Percentiles rank a stretch among this genome's conserved stretches.
phyloP scores from a whole-genome alignment of 2,888 invertebrate genomes.

The Erebia ligea region DNA sequence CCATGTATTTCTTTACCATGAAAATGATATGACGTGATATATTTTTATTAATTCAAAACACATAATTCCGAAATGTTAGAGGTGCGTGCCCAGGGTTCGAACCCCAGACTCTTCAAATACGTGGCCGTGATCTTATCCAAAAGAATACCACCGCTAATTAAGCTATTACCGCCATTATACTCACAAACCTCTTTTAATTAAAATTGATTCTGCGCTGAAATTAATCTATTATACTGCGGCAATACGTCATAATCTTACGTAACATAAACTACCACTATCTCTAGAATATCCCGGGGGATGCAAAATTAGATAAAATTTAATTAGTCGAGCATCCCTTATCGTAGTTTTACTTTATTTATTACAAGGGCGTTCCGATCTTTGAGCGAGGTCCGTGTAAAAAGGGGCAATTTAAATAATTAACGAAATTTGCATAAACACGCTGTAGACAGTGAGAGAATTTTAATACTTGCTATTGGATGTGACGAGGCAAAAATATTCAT shows the following conservation, averaged over 20 bases:
- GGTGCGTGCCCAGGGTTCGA: too few species aligned
- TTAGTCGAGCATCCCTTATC: slow-evolving; percentile 18
- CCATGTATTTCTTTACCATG: too few species aligned
- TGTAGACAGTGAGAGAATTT: slow-evolving; percentile 9
- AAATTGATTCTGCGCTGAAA: neutral
- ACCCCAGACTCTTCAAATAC: too few species aligned
- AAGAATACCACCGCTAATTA: too few species aligned
- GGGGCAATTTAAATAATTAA: slow-evolving; percentile 33
- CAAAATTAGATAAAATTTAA: slow-evolving; percentile 28
- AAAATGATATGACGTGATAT: too few species aligned
- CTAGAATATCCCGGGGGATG: slow-evolving; percentile 1
- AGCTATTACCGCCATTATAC: too few species aligned
- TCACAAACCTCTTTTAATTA: neutral
- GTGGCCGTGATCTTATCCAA: too few species aligned
- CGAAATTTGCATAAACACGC: slow-evolving; percentile 31
- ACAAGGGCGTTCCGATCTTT: slow-evolving; percentile 19
- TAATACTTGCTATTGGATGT: neutral
- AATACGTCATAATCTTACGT: neutral
- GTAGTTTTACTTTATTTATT: slow-evolving; percentile 26
- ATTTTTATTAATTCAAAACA: too few species aligned
- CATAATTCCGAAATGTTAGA: too few species aligned
- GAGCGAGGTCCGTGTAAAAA: slow-evolving; percentile 26
- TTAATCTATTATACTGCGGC: neutral
- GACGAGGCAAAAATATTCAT: too few species aligned
- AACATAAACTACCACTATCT: slow-evolving; percentile 6